A percentile compares a stretch with the other conserved stretches of the same genome.
Evolutionary conservation across 2,888 invertebrate species (phyloP).

Genomic region (Lumbricus terrestris): DNA sequence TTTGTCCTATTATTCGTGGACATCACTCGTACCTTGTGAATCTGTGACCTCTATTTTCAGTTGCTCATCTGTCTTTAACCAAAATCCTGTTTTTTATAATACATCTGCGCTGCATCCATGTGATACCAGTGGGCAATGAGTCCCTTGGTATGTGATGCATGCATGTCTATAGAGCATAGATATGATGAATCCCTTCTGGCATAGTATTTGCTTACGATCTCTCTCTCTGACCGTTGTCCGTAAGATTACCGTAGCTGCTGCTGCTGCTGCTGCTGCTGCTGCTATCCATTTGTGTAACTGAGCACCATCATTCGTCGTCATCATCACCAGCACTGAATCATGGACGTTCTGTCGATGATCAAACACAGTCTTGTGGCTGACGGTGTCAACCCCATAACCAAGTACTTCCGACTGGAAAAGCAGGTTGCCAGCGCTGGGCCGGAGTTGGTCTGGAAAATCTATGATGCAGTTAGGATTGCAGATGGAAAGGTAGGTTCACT

Average conservation of each 20-base stretch:
- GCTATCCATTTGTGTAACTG: background rate
- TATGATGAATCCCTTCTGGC: background rate
- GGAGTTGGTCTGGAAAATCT: slow-evolving; percentile 86
- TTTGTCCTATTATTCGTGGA: background rate
- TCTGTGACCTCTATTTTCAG: background rate
- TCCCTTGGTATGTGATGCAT: background rate
- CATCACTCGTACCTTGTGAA: background rate
- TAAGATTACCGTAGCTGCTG: background rate
- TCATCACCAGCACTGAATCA: background rate
- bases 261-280: background rate
- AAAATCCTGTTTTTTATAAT: background rate
- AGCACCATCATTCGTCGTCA: background rate
- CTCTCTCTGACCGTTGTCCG: background rate
- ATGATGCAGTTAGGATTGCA: slow-evolving; percentile 81
- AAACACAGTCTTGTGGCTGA: slow-evolving; percentile 44
- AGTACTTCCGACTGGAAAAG: slow-evolving; percentile 81
- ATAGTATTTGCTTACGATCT: background rate
- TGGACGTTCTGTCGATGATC: slow-evolving; percentile 37
- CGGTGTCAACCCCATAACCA: slow-evolving; percentile 72
- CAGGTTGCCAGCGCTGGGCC: slow-evolving; percentile 80
- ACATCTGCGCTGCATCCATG: background rate
- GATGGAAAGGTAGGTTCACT: slow-evolving; percentile 79
- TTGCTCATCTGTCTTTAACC: background rate
- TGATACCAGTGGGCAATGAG: background rate
- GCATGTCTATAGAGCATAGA: background rate